Percentiles rank a stretch among this genome's conserved stretches.
phyloP scores from a whole-genome alignment of 2,113 vertebrate species.

The Rhinogobius similis region DNA sequence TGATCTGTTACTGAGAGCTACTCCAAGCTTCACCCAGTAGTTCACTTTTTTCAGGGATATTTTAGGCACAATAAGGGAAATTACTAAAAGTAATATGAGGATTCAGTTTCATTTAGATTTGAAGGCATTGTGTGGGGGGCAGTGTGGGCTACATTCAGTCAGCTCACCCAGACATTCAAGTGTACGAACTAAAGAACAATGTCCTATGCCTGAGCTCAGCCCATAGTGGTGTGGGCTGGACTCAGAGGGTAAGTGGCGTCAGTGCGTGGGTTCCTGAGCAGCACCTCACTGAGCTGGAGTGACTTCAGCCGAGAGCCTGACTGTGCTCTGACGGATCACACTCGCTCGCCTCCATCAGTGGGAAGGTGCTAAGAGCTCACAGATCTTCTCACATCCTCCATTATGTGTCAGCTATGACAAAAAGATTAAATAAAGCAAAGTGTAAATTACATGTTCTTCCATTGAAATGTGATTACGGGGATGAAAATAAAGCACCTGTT shows the following conservation, averaged over 20 bases:
- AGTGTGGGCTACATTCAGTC: neutral
- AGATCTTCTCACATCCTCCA: slow-evolving; percentile 46
- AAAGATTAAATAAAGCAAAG: neutral
- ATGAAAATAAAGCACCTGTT: too few relatives aligned
- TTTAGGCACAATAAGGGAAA: neutral
- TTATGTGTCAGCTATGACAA: slow-evolving; percentile 39
- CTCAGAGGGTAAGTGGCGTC: neutral
- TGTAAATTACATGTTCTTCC: neutral
- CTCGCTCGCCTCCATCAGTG: slow-evolving; percentile 23
- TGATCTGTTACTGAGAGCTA: neutral
- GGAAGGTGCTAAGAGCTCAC: slow-evolving; percentile 54
- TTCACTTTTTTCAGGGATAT: neutral
- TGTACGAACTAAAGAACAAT: neutral
- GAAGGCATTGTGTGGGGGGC: neutral
- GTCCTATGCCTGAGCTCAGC: neutral
- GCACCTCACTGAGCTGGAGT: neutral
- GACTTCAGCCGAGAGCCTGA: neutral
- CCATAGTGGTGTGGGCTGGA: neutral
- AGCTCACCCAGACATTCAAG: neutral
- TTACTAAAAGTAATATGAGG: neutral
- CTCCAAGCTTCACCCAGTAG: neutral
- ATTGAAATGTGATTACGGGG: too few relatives aligned
- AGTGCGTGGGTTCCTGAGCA: neutral
- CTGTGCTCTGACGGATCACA: slow-evolving; percentile 28
- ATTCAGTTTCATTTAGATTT: neutral